Percentiles rank a stretch among this genome's conserved stretches.
These are phyloP conservation scores for Tiphia femorata DNA, from an alignment of 2,888 invertebrate species.

Conservation along the genomic window DNA sequence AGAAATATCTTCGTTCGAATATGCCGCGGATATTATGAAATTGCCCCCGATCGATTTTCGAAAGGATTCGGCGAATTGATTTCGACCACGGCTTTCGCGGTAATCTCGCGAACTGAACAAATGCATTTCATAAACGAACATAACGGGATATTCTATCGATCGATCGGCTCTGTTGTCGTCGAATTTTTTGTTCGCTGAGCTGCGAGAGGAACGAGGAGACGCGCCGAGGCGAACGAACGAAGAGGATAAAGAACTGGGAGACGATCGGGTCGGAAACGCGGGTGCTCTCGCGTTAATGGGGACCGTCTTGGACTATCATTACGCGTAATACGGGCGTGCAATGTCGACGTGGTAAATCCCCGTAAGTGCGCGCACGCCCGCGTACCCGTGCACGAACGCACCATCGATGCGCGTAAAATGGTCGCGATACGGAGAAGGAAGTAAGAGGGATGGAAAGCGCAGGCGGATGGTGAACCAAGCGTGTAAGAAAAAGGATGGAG, in stretches of 20 bases:
- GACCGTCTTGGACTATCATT: conserved; percentile 60
- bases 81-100: too few species aligned
- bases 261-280: conserved; percentile 54
- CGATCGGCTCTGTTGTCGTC: too few species aligned
- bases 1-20: too few species aligned
- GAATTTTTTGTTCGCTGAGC: background rate
- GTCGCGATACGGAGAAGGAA: background rate
- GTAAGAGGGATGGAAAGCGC: too few species aligned
- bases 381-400: conserved; percentile 19
- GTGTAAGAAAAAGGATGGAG: background rate
- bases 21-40: too few species aligned
- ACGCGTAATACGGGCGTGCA: conserved; percentile 63
- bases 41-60: too few species aligned
- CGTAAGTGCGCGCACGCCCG: conserved; percentile 25
- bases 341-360: conserved; percentile 38
- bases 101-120: too few species aligned
- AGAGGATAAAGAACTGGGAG: conserved; percentile 36
- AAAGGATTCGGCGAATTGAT: too few species aligned
- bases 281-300: conserved; percentile 62
- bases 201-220: background rate
- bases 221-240: conserved; percentile 2
- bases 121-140: too few species aligned
- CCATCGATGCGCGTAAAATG: conserved; percentile 23
- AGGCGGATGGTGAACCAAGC: too few species aligned
- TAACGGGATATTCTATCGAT: too few species aligned